Evolutionary conservation across 2,888 invertebrate species (phyloP), one percentile per base, ranked within the genome.

Genomic region (Entomobrya multifasciata): DNA sequence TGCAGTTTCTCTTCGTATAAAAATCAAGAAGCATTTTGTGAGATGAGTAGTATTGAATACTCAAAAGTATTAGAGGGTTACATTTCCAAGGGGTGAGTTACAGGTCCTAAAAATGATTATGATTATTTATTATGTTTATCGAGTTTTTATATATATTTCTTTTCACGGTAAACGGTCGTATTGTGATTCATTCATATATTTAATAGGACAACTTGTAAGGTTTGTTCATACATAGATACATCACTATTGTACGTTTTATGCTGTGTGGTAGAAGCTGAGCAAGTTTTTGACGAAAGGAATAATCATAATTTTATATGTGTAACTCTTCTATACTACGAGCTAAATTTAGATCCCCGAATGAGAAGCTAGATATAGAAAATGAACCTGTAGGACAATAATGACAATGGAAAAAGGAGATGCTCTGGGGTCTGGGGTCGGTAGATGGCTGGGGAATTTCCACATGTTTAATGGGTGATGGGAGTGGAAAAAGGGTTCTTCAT

Each of bases 31-130:
- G 74, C 57, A 83, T 36, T 65, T 55, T 67, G 44, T 52, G 65
- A 30, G 49, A 83, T 79, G 70, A 78, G 60, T 70, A 85, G 77
- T 84, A 55, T 60, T 49, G 41, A 49, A 36, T 22, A 1, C 15
- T 2, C 44, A 44, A 60, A 22, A 44, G 15, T 47, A 47, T 60
- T 44, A 41, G 44, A 78, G 44, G 60, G 41, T 44, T 60, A 72
- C 25, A 81, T 74, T 76, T 77, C 67, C 49, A 60, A 70, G 70
- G 83, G 78, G 79, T 62, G 74, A 74, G 79, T 80, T 86, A 86
- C 79, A 80, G 79, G 86, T 86, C 62, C 86, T 65, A 67, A 60
- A 67, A 62, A 25, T 27, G 49, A 44, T 41, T 25, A 41, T 30
- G 52, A 41, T 81, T 72, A 72, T 60, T 30, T 30, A 65, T 49